phyloP scores from a whole-genome alignment of 2,888 invertebrate species.

The Willowsia nigromaculata region DNA sequence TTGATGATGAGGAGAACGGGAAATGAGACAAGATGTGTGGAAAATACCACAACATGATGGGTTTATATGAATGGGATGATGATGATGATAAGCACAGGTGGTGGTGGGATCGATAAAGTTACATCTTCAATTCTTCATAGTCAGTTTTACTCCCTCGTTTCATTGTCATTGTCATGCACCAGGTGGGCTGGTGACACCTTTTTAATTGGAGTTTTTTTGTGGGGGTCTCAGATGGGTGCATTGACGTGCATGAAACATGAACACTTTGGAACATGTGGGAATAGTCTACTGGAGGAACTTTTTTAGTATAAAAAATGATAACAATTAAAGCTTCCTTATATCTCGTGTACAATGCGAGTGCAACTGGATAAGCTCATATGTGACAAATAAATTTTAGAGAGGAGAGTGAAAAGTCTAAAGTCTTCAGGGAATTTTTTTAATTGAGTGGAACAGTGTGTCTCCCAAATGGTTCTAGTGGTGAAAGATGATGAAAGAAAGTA shows the following conservation, averaged over 20 bases:
- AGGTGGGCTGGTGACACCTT: too few relatives aligned
- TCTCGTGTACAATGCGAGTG: background rate
- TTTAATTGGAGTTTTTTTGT: too few relatives aligned
- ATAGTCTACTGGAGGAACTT: background rate
- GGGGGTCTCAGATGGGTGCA: too few relatives aligned
- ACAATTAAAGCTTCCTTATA: constrained; percentile 1
- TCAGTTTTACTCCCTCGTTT: too few relatives aligned
- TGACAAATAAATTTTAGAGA: constrained; percentile 9
- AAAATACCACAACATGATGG: background rate
- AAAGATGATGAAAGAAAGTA: constrained; percentile 52
- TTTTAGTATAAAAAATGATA: background rate
- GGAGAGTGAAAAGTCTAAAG: too few relatives aligned
- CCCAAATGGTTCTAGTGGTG: constrained; percentile 8
- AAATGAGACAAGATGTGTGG: background rate
- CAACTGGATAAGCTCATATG: background rate
- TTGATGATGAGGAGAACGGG: background rate
- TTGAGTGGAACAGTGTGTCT: background rate
- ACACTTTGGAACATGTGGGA: too few relatives aligned
- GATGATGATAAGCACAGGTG: too few relatives aligned
- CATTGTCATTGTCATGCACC: too few relatives aligned
- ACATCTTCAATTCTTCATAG: too few relatives aligned
- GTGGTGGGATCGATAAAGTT: too few relatives aligned
- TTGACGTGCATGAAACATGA: too few relatives aligned
- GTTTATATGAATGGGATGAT: too few relatives aligned
- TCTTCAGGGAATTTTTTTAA: background rate